Base-by-base conservation (phyloP, 2,888 invertebrate genomes). In the Eristalis arbustorum region DNA sequence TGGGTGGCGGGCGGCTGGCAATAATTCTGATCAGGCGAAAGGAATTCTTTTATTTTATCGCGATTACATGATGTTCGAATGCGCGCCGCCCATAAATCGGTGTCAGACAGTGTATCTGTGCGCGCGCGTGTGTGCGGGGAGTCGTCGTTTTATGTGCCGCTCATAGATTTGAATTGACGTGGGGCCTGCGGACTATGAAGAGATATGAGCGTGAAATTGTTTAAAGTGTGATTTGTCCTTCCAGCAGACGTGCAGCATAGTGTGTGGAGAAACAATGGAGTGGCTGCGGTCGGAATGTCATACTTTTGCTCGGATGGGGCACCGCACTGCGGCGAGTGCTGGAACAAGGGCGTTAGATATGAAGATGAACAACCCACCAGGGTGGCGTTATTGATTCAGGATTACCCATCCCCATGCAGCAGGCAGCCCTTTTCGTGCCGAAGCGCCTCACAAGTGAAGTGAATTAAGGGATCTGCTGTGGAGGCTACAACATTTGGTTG, bases 1-100 rank as follows among this genome's bases (percentile, higher is more conserved):
- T 31, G 31, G 49, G 18, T n/a, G 49, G 8, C 8, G 49, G 49
- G 18, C 49, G 8, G 18, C 2, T 37, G 49, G 18, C 49, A 49
- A 76, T 84, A 49, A 67, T 67, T 74, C 64, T 73, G 42, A 74
- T 76, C 25, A 34, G 25, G 59, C 34, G 25, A 59, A 59, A 59
- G 5, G 59, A 59, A 72, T 62, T 68, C 64, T 83, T 83, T 78
- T 78, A 78, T 83, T 73, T 69, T 74, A 78, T 68, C 42, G 64
- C 74, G 73, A 78, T 83, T 69, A 68, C 68, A 78, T 73, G 57
- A 78, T 61, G 78, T 74, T 78, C 83, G 34, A 63, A 62, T 37
- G 49, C 73, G 62, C 10, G 59, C 25, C 10, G 59, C 25, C 49
- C 66, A 72, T 78, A 84, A 71, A 84, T 74, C 40, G 59, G 37